Conservation (phyloP, 2,797 vertebrate species). For the Anableps anableps region DNA sequence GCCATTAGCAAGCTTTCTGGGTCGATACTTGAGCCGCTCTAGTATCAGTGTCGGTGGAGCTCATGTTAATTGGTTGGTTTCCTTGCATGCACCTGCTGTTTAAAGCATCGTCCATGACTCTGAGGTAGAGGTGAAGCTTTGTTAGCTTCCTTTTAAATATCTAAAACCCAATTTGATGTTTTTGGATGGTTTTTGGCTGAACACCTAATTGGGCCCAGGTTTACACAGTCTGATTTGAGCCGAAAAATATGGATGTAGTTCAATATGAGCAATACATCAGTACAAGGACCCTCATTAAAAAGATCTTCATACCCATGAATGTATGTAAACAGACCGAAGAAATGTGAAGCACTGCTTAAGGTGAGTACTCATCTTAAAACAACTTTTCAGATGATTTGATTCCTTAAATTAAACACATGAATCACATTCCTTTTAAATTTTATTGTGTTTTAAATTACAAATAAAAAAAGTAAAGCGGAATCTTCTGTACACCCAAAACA, state of each 20-base stretch:
- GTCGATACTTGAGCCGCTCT: not conserved
- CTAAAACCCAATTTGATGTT: not conserved
- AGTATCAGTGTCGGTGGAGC: too few species aligned
- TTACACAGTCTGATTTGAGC: not conserved
- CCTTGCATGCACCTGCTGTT: not conserved
- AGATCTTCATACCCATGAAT: too few species aligned
- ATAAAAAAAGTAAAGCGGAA: slow-evolving; percentile 36
- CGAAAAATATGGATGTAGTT: not conserved
- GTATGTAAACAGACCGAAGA: not conserved
- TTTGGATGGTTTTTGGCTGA: not conserved
- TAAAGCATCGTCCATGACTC: not conserved
- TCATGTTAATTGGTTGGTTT: not conserved
- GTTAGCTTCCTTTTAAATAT: not conserved
- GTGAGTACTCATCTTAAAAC: not conserved
- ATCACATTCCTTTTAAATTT: slow-evolving; percentile 32
- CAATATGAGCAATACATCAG: not conserved
- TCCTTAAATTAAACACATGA: not conserved
- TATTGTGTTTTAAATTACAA: slow-evolving; percentile 61
- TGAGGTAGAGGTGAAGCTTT: not conserved
- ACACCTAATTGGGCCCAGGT: too few species aligned
- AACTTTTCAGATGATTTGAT: not conserved
- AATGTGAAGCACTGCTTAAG: not conserved
- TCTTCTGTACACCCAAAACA: slow-evolving; percentile 12
- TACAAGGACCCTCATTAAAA: too few species aligned
- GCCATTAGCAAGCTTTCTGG: not conserved